These are phyloP conservation scores for Diabrotica balteata DNA, from an alignment of 2,888 invertebrate genomes.

Conservation along the genomic window DNA sequence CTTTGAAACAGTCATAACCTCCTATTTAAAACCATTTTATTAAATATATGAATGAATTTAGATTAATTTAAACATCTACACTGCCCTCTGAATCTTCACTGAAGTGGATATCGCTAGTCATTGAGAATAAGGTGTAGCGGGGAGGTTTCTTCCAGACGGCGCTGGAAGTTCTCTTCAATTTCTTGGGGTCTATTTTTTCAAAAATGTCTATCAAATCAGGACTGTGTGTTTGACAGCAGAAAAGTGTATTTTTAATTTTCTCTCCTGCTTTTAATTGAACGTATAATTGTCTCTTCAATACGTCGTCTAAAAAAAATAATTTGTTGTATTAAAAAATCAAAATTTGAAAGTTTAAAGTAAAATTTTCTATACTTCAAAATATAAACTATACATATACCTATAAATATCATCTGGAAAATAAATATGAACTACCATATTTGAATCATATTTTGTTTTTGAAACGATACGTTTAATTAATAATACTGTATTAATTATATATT, in stretches of 20 bases:
- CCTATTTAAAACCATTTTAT: too few relatives aligned
- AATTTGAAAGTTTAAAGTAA: too few relatives aligned
- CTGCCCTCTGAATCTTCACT: slow-evolving; percentile 19
- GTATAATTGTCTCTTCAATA: slow-evolving; percentile 28
- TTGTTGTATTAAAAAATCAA: too few relatives aligned
- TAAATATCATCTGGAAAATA: too few relatives aligned
- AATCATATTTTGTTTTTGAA: too few relatives aligned
- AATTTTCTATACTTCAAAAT: neutral
- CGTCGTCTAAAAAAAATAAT: slow-evolving; percentile 52
- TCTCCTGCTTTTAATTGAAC: slow-evolving; percentile 39
- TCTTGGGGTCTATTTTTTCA: slow-evolving; percentile 69
- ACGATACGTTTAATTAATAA: too few relatives aligned
- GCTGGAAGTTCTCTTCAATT: slow-evolving; percentile 75
- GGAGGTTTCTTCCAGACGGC: slow-evolving; percentile 79
- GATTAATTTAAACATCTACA: too few relatives aligned
- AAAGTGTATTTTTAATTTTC: slow-evolving; percentile 66
- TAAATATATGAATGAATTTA: too few relatives aligned
- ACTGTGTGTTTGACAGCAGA: slow-evolving; percentile 67
- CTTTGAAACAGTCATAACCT: too few relatives aligned
- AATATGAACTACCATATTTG: too few relatives aligned
- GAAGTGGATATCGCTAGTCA: slow-evolving; percentile 15
- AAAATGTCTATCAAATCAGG: slow-evolving; percentile 75
- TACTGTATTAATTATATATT: too few relatives aligned
- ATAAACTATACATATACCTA: too few relatives aligned
- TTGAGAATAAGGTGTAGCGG: slow-evolving; percentile 64